Conservation (phyloP, 1,140 invertebrate genomes). For the Apis dorsata region DNA sequence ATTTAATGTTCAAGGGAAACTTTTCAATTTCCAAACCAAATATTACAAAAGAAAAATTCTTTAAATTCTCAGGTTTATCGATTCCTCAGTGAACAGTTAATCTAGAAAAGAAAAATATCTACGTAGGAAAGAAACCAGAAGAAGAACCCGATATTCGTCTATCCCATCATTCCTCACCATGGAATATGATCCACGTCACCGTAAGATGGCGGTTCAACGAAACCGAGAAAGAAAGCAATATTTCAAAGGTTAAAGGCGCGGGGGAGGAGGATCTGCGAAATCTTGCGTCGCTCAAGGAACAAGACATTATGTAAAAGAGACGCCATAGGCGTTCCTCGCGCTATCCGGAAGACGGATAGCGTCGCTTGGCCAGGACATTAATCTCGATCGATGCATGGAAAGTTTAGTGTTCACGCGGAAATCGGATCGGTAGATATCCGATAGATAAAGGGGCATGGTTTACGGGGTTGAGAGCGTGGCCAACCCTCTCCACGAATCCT, state of each 20-base stretch:
- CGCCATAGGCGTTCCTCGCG: not conserved
- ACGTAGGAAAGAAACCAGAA: not conserved
- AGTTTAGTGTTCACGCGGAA: slow-evolving; percentile 36
- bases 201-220: too few species aligned
- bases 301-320: slow-evolving; percentile 33
- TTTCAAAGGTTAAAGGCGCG: slow-evolving; percentile 12
- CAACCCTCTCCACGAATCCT: not conserved
- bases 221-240: slow-evolving; percentile 1
- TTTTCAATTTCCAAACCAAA: too few species aligned
- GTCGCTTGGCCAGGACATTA: slow-evolving; percentile 16
- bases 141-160: too few species aligned
- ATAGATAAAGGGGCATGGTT: not conserved
- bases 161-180: too few species aligned
- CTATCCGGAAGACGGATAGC: slow-evolving; percentile 19
- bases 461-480: not conserved
- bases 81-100: too few species aligned
- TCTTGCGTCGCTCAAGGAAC: slow-evolving; percentile 26
- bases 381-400: slow-evolving; percentile 36
- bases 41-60: too few species aligned
- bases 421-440: slow-evolving; percentile 19
- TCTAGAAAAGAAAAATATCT: not conserved
- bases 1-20: too few species aligned
- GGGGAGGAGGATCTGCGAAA: not conserved
- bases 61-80: too few species aligned
- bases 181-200: not conserved